These are phyloP conservation scores for Sigmodon hispidus DNA, from an alignment of 2,113 vertebrate species.

Conservation along the genomic window DNA sequence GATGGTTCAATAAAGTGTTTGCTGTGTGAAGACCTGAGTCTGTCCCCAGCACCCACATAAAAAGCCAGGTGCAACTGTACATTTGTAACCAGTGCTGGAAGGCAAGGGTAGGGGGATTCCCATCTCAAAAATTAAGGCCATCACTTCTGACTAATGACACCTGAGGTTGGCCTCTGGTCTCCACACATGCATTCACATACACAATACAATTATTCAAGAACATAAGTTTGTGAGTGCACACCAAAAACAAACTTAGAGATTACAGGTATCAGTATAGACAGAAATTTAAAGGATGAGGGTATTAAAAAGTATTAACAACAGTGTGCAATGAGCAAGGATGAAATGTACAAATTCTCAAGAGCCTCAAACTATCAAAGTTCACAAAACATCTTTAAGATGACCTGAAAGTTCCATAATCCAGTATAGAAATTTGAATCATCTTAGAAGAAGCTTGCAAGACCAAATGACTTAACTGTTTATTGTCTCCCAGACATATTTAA, in stretches of 20 bases:
- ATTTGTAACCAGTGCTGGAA: neutral
- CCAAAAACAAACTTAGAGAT: neutral
- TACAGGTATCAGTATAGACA: neutral
- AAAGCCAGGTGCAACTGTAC: neutral
- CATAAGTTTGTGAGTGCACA: neutral
- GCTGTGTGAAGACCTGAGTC: neutral
- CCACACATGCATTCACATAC: neutral
- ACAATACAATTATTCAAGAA: neutral
- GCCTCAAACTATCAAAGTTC: neutral
- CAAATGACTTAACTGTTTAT: neutral
- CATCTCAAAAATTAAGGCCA: neutral
- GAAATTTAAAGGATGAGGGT: neutral
- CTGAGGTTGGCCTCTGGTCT: neutral
- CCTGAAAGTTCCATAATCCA: neutral
- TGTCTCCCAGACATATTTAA: neutral
- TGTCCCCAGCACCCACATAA: neutral
- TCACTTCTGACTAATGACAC: neutral
- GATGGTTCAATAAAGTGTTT: neutral
- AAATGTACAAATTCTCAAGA: slow-evolving; percentile 42
- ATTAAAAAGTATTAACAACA: neutral
- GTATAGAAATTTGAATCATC: slow-evolving; percentile 17
- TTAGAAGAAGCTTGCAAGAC: neutral
- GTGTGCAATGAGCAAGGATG: neutral
- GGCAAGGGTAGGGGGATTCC: neutral
- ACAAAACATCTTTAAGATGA: neutral